Conservation (phyloP, 1,140 invertebrate genomes). For the Ceratoteleas bidentatus region DNA sequence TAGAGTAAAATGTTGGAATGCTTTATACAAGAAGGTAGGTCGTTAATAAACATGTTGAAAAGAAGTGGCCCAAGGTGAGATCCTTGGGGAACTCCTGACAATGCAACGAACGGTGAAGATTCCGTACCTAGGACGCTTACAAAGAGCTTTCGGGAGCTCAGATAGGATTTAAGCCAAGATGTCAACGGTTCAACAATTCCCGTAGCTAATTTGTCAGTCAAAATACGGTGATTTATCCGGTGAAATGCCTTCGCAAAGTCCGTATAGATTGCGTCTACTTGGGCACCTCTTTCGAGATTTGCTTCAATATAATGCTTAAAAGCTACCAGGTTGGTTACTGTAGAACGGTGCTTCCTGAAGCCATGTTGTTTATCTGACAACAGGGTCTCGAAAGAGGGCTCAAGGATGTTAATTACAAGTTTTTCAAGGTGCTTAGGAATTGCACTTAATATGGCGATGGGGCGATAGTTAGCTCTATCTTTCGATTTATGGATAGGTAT, state of each 20-base stretch:
- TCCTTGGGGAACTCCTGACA: background rate
- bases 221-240: background rate
- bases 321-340: conserved; percentile 1
- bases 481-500: background rate
- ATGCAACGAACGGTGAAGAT: background rate
- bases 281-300: background rate
- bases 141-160: background rate
- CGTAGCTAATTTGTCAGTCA: background rate
- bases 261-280: background rate
- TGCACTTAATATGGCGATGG: background rate
- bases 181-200: background rate
- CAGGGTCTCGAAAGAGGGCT: background rate
- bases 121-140: background rate
- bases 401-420: background rate
- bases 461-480: background rate
- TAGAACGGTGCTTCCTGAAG: background rate
- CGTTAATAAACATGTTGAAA: background rate
- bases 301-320: conserved; percentile 2
- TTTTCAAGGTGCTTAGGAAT: background rate
- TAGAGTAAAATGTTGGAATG: background rate
- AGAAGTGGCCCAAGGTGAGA: background rate
- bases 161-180: background rate
- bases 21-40: background rate
- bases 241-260: conserved; percentile 5
- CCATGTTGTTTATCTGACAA: conserved; percentile 1